Evolutionary conservation across 2,113 vertebrate species (phyloP).

Genomic region (Megalops atlanticus): DNA sequence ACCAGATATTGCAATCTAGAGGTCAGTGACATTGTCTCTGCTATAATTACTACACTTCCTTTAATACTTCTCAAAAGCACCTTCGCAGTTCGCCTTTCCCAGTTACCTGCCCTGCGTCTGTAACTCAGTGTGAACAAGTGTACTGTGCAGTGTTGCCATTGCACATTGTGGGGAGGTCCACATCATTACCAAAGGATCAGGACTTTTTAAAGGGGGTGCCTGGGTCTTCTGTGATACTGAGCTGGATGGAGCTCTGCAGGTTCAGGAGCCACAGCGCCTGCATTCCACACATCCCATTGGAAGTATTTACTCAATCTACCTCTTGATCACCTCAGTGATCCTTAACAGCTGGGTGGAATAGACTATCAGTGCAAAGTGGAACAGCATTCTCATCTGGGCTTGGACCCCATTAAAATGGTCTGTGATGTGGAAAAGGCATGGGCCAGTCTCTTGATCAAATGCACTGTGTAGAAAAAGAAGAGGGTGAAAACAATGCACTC

Average conservation of each 20-base stretch:
- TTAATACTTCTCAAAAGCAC: slow-evolving; percentile 73
- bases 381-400: slow-evolving; percentile 36
- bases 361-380: slow-evolving; percentile 42
- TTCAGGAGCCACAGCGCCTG: slow-evolving; percentile 34
- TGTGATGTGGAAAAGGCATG: neutral
- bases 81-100: neutral
- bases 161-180: slow-evolving; percentile 42
- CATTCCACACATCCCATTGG: slow-evolving; percentile 28
- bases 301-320: slow-evolving; percentile 42
- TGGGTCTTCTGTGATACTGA: slow-evolving; percentile 48
- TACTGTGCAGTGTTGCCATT: slow-evolving; percentile 38
- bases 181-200: slow-evolving; percentile 43
- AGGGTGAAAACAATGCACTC: neutral
- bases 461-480: neutral
- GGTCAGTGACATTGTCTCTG: slow-evolving; percentile 85
- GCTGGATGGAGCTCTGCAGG: too few relatives aligned
- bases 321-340: slow-evolving; percentile 45
- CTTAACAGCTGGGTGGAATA: slow-evolving; percentile 42
- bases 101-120: slow-evolving; percentile 43
- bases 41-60: slow-evolving; percentile 96
- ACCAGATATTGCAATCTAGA: slow-evolving; percentile 93
- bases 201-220: slow-evolving; percentile 39
- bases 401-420: slow-evolving; percentile 43
- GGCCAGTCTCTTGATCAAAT: neutral
- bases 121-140: slow-evolving; percentile 54